These are phyloP conservation scores for Upupa epops DNA, from an alignment of 2,113 vertebrate species.

Conservation along the genomic window DNA sequence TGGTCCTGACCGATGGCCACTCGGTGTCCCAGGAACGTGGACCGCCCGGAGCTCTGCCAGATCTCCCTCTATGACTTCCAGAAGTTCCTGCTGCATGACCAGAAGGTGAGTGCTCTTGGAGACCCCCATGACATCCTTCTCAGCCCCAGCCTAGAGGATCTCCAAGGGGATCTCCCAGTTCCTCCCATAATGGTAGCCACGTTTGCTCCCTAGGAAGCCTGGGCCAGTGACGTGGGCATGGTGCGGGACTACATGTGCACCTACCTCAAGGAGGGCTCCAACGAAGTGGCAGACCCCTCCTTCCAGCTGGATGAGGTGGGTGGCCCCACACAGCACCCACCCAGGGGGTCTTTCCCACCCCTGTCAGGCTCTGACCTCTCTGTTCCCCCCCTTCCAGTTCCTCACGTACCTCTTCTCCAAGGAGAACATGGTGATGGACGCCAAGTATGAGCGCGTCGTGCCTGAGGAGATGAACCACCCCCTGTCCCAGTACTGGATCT, in stretches of 20 bases:
- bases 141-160: too few relatives aligned
- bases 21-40: conserved; percentile 76
- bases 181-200: accelerated
- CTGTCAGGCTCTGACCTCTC: neutral
- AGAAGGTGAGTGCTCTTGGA: conserved; percentile 76
- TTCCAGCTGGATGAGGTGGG: conserved; percentile 86
- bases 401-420: conserved; percentile 87
- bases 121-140: neutral
- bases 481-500: conserved; percentile 89
- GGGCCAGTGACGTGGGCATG: conserved; percentile 79
- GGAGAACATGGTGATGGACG: conserved; percentile 82
- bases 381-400: conserved; percentile 67
- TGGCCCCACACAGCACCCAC: accelerated
- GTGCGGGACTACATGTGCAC: conserved; percentile 81
- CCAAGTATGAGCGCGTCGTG: conserved; percentile 69
- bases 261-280: conserved; percentile 75
- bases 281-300: conserved; percentile 73
- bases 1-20: neutral
- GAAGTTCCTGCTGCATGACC: conserved; percentile 86
- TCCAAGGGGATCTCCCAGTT: neutral
- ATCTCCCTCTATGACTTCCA: conserved; percentile 87
- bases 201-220: conserved; percentile 74
- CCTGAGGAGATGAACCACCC: conserved; percentile 85
- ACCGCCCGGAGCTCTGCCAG: conserved; percentile 83
- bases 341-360: neutral